Evolutionary conservation across 2,797 vertebrate genomes (phyloP).

Genomic region (Melanogrammus aeglefinus): DNA sequence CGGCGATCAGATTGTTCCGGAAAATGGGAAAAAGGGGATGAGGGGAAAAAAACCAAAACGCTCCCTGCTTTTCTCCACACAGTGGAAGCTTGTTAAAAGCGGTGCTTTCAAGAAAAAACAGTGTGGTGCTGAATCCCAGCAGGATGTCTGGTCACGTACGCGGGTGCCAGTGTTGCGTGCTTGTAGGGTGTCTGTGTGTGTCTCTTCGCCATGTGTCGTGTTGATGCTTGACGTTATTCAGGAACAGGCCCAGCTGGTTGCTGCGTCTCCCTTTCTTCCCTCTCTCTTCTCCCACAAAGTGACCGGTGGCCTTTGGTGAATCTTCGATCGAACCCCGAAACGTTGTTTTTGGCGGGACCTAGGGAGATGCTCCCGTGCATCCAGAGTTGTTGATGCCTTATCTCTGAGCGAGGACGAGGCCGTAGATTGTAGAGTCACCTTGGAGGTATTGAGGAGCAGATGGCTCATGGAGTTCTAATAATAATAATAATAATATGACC

Average conservation of each 20-base stretch:
- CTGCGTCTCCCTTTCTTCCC: slow-evolving; percentile 41
- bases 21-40: not conserved
- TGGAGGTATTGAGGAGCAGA: not conserved
- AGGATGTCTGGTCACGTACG: slow-evolving; percentile 43
- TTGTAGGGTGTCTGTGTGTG: slow-evolving; percentile 49
- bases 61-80: slow-evolving; percentile 40
- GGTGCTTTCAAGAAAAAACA: slow-evolving; percentile 52
- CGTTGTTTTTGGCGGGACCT: not conserved
- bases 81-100: slow-evolving; percentile 42
- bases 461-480: not conserved
- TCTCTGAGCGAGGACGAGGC: not conserved
- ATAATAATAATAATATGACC: too few relatives aligned
- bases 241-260: slow-evolving; percentile 61
- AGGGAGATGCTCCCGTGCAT: not conserved
- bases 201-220: slow-evolving; percentile 56
- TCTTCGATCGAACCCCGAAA: not conserved
- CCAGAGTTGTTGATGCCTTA: not conserved
- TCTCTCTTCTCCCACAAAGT: slow-evolving; percentile 32
- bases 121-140: slow-evolving; percentile 50
- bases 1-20: slow-evolving; percentile 32
- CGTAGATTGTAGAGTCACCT: not conserved
- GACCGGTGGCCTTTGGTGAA: slow-evolving; percentile 35
- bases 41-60: slow-evolving; percentile 8
- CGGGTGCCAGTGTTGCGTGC: slow-evolving; percentile 48
- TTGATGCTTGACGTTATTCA: slow-evolving; percentile 48